Evolutionary conservation across 2,888 invertebrate species (phyloP).

Genomic region (Spialia ferax): DNA sequence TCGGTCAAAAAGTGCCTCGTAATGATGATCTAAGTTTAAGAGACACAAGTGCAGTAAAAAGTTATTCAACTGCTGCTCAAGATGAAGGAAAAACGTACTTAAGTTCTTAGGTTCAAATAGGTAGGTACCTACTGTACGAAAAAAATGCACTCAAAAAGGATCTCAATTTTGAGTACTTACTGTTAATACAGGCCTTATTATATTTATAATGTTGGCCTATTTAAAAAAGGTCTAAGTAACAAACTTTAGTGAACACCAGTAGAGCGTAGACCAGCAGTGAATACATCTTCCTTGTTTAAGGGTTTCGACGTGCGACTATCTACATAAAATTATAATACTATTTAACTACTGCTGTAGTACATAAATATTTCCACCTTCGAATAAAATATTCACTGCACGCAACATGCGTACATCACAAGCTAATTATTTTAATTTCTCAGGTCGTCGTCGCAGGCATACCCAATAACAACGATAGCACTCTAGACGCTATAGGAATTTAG

Average conservation of each 20-base stretch:
- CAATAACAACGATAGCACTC: conserved; percentile 67
- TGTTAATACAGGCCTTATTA: too few relatives aligned
- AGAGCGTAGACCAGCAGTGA: neutral
- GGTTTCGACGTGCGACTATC: neutral
- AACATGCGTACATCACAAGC: conserved; percentile 63
- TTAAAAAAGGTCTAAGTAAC: neutral
- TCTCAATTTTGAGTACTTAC: too few relatives aligned
- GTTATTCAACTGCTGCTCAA: too few relatives aligned
- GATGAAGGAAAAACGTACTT: too few relatives aligned
- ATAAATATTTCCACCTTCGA: conserved; percentile 42
- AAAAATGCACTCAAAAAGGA: too few relatives aligned
- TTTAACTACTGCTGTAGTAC: conserved; percentile 2
- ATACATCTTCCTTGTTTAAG: conserved; percentile 9
- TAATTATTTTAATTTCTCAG: conserved; percentile 81
- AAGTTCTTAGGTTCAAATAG: too few relatives aligned
- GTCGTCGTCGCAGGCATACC: conserved; percentile 66
- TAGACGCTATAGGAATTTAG: conserved; percentile 67
- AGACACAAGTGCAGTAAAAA: too few relatives aligned
- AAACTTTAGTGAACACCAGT: neutral
- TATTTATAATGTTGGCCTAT: neutral
- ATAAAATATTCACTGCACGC: conserved; percentile 52
- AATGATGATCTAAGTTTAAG: too few relatives aligned
- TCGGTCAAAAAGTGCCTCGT: too few relatives aligned
- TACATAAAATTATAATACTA: conserved; percentile 1
- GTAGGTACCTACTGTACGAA: too few relatives aligned